Conservation (phyloP, 2,888 invertebrate species). For the Cepaea hortensis region DNA sequence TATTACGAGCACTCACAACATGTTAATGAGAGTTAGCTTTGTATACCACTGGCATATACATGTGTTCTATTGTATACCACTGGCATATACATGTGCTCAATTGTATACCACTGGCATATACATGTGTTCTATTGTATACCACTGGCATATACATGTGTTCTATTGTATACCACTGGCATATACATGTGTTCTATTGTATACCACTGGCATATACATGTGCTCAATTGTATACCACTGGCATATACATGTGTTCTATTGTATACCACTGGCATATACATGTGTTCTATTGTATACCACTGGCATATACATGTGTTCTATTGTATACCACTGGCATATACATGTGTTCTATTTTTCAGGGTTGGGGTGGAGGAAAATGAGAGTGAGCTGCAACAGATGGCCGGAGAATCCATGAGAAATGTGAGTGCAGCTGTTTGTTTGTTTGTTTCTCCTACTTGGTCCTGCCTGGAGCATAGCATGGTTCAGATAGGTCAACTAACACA, state of each 20-base stretch:
- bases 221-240: too few relatives aligned
- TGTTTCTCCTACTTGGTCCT: background rate
- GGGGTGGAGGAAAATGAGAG: slow-evolving; percentile 88
- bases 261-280: too few relatives aligned
- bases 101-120: too few relatives aligned
- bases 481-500: background rate
- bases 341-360: slow-evolving; percentile 81
- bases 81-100: too few relatives aligned
- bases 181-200: slow-evolving; percentile 9
- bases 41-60: too few relatives aligned
- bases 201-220: too few relatives aligned
- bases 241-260: slow-evolving; percentile 3
- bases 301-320: too few relatives aligned
- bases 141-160: too few relatives aligned
- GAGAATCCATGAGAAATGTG: slow-evolving; percentile 88
- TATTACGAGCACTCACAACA: too few relatives aligned
- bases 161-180: slow-evolving; percentile 25
- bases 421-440: slow-evolving; percentile 78
- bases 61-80: slow-evolving; percentile 21
- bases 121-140: slow-evolving; percentile 15
- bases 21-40: too few relatives aligned
- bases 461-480: background rate
- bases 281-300: slow-evolving; percentile 25
- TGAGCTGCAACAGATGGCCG: slow-evolving; percentile 68
- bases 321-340: too few relatives aligned